Conservation (phyloP, 2,888 invertebrate genomes). For the Carabus problematicus region DNA sequence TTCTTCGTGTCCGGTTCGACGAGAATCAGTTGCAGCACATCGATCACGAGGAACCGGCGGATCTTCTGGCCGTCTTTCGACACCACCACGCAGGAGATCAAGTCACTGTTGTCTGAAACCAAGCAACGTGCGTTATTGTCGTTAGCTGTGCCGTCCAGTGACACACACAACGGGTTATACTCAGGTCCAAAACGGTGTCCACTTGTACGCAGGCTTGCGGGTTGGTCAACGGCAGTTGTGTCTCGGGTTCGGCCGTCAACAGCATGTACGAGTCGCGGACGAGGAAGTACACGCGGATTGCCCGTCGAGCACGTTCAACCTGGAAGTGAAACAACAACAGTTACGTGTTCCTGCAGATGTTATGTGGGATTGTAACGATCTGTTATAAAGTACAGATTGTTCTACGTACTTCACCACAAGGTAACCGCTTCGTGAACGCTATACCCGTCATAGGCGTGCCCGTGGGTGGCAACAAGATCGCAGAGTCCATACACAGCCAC, state of each 20-base stretch:
- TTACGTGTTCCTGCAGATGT: not conserved
- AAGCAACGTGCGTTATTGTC: constrained; percentile 33
- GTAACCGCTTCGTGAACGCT: constrained; percentile 89
- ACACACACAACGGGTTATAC: constrained; percentile 68
- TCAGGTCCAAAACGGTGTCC: constrained; percentile 93
- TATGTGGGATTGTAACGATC: too few relatives aligned
- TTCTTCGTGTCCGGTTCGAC: constrained; percentile 96
- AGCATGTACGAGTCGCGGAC: constrained; percentile 82
- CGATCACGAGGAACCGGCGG: constrained; percentile 94
- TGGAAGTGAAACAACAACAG: constrained; percentile 53
- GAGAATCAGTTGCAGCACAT: constrained; percentile 91
- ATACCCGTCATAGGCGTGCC: constrained; percentile 96
- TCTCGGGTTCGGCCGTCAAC: constrained; percentile 82
- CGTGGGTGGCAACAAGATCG: constrained; percentile 92
- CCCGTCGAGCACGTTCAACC: constrained; percentile 86
- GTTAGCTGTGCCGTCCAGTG: constrained; percentile 15
- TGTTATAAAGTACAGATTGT: constrained; percentile 13
- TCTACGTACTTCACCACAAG: constrained; percentile 89
- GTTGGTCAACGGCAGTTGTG: constrained; percentile 88
- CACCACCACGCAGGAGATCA: constrained; percentile 94
- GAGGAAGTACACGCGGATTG: constrained; percentile 92
- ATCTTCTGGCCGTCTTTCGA: constrained; percentile 89
- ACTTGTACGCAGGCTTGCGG: constrained; percentile 88
- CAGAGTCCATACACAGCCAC: constrained; percentile 96
- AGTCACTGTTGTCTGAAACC: constrained; percentile 91